Evolutionary conservation across 2,797 vertebrate genomes (phyloP).

Genomic region (Setipinna tenuifilis): DNA sequence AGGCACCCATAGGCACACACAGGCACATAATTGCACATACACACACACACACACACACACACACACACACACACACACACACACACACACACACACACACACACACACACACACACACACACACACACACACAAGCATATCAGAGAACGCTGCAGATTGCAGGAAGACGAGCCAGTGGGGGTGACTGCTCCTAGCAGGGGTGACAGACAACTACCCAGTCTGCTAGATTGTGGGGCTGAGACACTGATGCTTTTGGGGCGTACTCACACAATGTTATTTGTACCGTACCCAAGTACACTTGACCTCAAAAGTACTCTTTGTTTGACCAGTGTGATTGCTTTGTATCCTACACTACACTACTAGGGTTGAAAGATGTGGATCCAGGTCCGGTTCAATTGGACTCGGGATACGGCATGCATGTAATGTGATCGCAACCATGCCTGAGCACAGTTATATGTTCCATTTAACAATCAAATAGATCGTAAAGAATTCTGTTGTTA

Average conservation of each 20-base stretch:
- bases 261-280: too few species aligned
- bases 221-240: constrained; percentile 48
- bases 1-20: neutral
- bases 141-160: constrained; percentile 41
- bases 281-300: too few species aligned
- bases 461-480: too few species aligned
- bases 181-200: constrained; percentile 58
- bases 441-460: too few species aligned
- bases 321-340: constrained; percentile 1
- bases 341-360: constrained; percentile 8
- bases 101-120: constrained; percentile 26
- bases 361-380: too few species aligned
- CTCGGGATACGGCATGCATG: too few species aligned
- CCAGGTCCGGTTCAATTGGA: too few species aligned
- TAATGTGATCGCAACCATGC: too few species aligned
- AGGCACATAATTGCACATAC: neutral
- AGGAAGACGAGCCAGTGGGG: constrained; percentile 53
- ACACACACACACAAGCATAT: constrained; percentile 19
- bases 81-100: too few species aligned
- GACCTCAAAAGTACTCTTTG: too few species aligned
- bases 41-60: neutral
- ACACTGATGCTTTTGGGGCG: constrained; percentile 39
- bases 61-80: too few species aligned
- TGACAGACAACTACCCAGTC: constrained; percentile 56
- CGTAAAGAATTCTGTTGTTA: too few species aligned